Base-by-base conservation (phyloP, 2,113 vertebrate genomes). In the Danionella cerebrum region DNA sequence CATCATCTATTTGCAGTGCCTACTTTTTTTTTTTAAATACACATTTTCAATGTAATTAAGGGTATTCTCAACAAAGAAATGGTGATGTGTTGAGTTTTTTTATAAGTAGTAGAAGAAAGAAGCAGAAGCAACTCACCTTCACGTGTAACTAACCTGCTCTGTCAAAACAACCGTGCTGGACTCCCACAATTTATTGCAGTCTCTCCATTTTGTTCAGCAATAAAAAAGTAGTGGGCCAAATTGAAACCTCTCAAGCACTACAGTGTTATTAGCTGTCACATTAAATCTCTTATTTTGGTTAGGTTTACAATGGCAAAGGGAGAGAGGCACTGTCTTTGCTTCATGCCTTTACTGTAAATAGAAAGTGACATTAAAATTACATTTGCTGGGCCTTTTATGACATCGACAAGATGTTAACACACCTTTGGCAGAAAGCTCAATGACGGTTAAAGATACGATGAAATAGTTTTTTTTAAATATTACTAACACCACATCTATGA, bases 221-320 rank as follows among this genome's bases (percentile, higher is more conserved):
- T 53, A 60, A 71, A 65, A 59, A 48, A 60, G 42, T 53, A 38
- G 14, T 53, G 50, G 45, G 52, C 12, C 13, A n/a, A 60, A 65
- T 42, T 54, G 54, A 58, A 58, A 65, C 50, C 51, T 33, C 54
- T 68, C 38, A 67, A 54, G 58, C 58, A 21, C 64, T 44, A 1
- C 39, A 39, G 35, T 41, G 22, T 21, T 27, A 54, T 67, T 51
- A 72, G 54, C 54, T 72, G 70, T 73, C 39, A 55, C 29, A 52
- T 73, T 60, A 69, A 36, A 51, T 58, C 63, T 70, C 68, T 76
- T 76, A 72, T 76, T 66, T 69, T 55, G 50, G 14, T 36, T 47
- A 69, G 54, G 66, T 57, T 66, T 36, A 55, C 27, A 55, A 44
- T 18, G 1, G 55, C 24, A 22, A 65, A 55, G 21, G 19, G 53